Percentiles rank a stretch among this genome's conserved stretches.
phyloP scores from a whole-genome alignment of 2,797 vertebrate genomes.

The Halcyon badia region DNA sequence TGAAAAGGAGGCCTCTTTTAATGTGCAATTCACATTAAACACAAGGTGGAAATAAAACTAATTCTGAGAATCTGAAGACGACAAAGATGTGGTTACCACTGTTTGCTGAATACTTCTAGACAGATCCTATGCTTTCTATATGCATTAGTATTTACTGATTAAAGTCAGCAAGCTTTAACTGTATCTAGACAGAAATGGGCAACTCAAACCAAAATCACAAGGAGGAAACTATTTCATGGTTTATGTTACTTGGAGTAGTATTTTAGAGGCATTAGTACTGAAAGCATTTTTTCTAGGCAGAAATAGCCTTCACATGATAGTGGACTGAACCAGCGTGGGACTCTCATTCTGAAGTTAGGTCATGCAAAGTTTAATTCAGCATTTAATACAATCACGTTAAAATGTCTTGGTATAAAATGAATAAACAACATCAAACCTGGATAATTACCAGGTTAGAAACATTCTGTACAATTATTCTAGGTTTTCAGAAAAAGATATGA shows the following conservation, averaged over 20 bases:
- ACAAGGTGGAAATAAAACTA: neutral
- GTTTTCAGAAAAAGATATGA: neutral
- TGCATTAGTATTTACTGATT: neutral
- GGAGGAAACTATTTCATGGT: neutral
- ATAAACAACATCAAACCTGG: neutral
- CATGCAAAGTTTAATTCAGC: neutral
- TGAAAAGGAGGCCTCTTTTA: neutral
- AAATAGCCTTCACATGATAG: neutral
- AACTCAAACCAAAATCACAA: neutral
- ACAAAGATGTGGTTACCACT: neutral
- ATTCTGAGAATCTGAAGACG: neutral
- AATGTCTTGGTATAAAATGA: neutral
- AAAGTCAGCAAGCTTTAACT: neutral
- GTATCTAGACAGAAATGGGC: neutral
- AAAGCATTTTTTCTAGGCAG: neutral
- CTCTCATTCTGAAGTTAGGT: neutral
- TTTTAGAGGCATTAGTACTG: neutral
- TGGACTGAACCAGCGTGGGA: neutral
- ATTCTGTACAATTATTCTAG: neutral
- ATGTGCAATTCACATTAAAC: neutral
- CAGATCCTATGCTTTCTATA: neutral
- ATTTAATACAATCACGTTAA: neutral
- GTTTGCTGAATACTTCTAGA: neutral
- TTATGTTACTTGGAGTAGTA: neutral
- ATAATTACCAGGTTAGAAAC: neutral